These are phyloP conservation scores for Hypena proboscidalis DNA, from an alignment of 2,888 invertebrate species.

Conservation along the genomic window DNA sequence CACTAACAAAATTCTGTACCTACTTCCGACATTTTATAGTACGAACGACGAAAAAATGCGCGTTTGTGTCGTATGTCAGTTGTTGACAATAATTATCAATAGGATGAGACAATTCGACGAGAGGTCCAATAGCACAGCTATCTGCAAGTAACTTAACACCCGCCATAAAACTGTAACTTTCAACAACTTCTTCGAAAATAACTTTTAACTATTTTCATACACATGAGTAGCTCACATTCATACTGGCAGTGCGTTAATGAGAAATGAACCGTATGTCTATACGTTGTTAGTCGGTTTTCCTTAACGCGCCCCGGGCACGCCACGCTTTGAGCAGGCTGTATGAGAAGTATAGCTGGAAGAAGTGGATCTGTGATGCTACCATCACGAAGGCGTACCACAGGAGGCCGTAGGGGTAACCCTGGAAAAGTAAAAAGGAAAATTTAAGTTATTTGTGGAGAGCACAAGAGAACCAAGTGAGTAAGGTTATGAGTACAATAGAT, in stretches of 20 bases:
- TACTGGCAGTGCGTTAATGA: slow-evolving; percentile 41
- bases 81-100: too few species aligned
- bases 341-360: slow-evolving; percentile 94
- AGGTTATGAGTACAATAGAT: too few species aligned
- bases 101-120: too few species aligned
- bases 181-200: background rate
- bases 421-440: slow-evolving; percentile 56
- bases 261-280: slow-evolving; percentile 23
- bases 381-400: slow-evolving; percentile 97
- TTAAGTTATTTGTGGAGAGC: background rate
- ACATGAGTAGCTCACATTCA: slow-evolving; percentile 25
- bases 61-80: too few species aligned
- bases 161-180: slow-evolving; percentile 1
- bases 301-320: slow-evolving; percentile 89
- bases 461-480: too few species aligned
- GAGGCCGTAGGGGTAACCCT: slow-evolving; percentile 96
- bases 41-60: too few species aligned
- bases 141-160: too few species aligned
- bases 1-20: too few species aligned
- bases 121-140: too few species aligned
- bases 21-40: too few species aligned
- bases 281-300: slow-evolving; percentile 87
- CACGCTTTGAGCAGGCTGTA: slow-evolving; percentile 93
- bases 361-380: slow-evolving; percentile 94
- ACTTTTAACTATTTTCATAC: slow-evolving; percentile 25